Base-by-base conservation (phyloP, 2,888 invertebrate genomes). In the Trachelus tabidus region DNA sequence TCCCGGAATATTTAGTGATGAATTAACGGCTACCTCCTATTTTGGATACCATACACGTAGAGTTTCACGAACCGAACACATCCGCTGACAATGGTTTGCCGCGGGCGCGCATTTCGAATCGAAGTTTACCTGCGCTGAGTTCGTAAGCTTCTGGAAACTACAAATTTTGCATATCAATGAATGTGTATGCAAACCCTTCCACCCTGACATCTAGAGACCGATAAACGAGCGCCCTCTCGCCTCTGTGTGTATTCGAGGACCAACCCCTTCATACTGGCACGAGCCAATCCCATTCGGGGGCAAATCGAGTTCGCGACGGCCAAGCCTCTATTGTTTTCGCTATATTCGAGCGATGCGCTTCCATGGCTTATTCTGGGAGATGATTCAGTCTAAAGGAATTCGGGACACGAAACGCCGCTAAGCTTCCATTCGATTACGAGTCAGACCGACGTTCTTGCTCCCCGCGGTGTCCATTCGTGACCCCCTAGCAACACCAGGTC, bases 81-180 rank as follows among this genome's bases (percentile, higher is more conserved):
- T 71, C 71, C 33, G n/a, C 23, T 71, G 56, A 56, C 56, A 56
- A 56, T 56, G 56, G 56, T 56, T 56, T 56, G 56, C 56, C 56
- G 56, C 56, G 23, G 56, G 56, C 56, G 56, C 71, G 71, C 15
- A 31, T 71, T 33, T 30, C 71, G 71, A 71, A 71, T 85, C 84
- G 77, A 86, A 87, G 87, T 87, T 87, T 86, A 84, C 84, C 81
- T 79, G 82, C 81, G 75, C 73, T 76, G 77, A 79, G 80, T 84
- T 73, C 73, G 56, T 83, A 84, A 85, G 86, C 85, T 84, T 77
- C 84, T 79, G 82, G 83, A 83, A 86, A 87, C 87, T 86, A 87
- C 87, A 87, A 87, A 87, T 87, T 87, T 87, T 87, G 87, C 87
- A 87, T 87, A 87, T 87, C 86, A 87, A 87, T 87, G 87, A 84